Percentiles rank a stretch among this genome's conserved stretches.
phyloP scores from a whole-genome alignment of 92 coral and sea anemone genomes.

The Virgularia gustaviana region DNA sequence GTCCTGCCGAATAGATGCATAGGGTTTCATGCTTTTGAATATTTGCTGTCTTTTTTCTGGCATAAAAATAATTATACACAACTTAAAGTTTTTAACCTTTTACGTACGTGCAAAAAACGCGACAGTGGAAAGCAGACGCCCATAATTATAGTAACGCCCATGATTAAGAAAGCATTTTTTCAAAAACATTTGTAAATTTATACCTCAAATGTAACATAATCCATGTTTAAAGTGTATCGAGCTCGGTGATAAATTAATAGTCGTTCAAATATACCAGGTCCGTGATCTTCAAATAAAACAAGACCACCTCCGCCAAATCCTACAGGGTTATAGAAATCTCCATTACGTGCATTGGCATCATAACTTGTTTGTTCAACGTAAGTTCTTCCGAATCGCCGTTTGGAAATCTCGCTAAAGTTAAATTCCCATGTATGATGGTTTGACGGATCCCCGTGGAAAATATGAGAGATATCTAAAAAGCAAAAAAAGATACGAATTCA shows the following conservation, averaged over 20 bases:
- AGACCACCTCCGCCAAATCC: not conserved
- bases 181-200: not conserved
- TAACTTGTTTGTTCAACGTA: constrained; percentile 15
- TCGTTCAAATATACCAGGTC: not conserved
- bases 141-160: no score
- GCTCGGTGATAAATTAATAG: not conserved
- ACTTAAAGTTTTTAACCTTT: not conserved
- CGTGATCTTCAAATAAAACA: constrained; percentile 5
- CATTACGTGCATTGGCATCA: constrained; percentile 1
- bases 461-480: constrained; percentile 15
- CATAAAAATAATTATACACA: not conserved
- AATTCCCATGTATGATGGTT: constrained; percentile 13
- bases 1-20: no score
- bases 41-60: no score
- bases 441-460: constrained; percentile 5
- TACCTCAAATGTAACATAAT: constrained; percentile 6
- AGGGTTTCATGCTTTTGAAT: no score
- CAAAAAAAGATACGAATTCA: not conserved
- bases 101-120: not conserved
- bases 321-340: constrained; percentile 2
- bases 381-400: constrained; percentile 21
- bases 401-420: not conserved
- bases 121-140: no score
- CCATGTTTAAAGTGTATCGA: not conserved
- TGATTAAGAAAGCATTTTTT: not conserved